These are phyloP conservation scores for Pomatostomus ruficeps DNA, from an alignment of 2,113 vertebrate species.

Conservation along the genomic window DNA sequence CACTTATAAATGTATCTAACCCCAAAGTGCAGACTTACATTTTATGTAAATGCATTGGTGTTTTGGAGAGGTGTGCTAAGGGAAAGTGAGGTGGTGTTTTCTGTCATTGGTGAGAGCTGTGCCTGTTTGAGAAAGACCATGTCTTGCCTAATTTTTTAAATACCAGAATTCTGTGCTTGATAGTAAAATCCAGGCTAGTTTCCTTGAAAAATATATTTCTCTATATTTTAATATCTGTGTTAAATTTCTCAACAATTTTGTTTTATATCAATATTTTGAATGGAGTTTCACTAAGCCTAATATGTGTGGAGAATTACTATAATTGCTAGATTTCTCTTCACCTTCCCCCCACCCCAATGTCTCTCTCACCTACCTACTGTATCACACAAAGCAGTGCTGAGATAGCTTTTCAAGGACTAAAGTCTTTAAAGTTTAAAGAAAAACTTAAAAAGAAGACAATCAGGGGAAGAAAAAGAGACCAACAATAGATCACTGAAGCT, in stretches of 20 bases:
- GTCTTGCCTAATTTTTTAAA: background rate
- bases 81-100: background rate
- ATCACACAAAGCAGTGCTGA: background rate
- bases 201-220: background rate
- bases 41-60: background rate
- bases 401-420: background rate
- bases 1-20: background rate
- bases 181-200: background rate
- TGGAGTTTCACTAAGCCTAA: background rate
- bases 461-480: background rate
- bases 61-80: background rate
- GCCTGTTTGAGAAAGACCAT: background rate
- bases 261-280: background rate
- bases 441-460: background rate
- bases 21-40: background rate
- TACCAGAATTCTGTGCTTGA: background rate
- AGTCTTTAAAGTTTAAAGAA: constrained; percentile 12
- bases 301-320: background rate
- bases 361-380: background rate
- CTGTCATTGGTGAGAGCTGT: background rate
- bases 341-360: background rate
- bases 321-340: background rate
- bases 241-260: background rate
- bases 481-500: background rate
- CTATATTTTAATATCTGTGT: background rate